Base-by-base conservation (phyloP, 2,888 invertebrate species). In the Mimumesa dahlbomi region DNA sequence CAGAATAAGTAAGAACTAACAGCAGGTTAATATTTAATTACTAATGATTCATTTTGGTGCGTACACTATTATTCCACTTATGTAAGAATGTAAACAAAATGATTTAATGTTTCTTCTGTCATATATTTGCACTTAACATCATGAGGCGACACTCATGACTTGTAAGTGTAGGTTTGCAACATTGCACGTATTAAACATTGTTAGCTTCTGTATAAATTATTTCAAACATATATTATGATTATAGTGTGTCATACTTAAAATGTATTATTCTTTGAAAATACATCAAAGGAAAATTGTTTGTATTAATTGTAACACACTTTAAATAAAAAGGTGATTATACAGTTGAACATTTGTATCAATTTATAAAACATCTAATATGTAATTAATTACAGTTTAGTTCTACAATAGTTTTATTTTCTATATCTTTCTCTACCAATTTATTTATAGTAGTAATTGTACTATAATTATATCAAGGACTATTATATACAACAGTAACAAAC, bases 311-410 rank as follows among this genome's bases (percentile, higher is more conserved):
- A 53, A 29, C 50, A 53, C 40, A 21, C 48, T 53, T 48, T 21
- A 80, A 84, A 83, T 79, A 83, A 84, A 85, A 63, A 77, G 64
- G 77, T 82, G 81, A 80, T 83, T 84, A 34, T 53, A 54, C 13
- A n/a, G 42, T 54, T 62, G 25, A 43, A 45, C 6, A 29, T 1
- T 18, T 29, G 9, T 31, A 34, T 34, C 34, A 25, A 18, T n/a
- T n/a, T n/a, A n/a, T n/a, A n/a, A 29, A 6, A 42, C 36, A 36
- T 22, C 14, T 11, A 1, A 11, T 18, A 11, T 13, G 16, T 22
- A 21, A 22, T 36, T n/a, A 2, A 40, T 40, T 13, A n/a, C n/a
- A n/a, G n/a, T n/a, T n/a, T n/a, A n/a, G n/a, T n/a, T n/a, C n/a
- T n/a, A n/a, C n/a, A n/a, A n/a, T n/a, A n/a, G n/a, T n/a, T n/a